phyloP scores from a whole-genome alignment of 2,797 vertebrate species.

The Astyanax mexicanus region DNA sequence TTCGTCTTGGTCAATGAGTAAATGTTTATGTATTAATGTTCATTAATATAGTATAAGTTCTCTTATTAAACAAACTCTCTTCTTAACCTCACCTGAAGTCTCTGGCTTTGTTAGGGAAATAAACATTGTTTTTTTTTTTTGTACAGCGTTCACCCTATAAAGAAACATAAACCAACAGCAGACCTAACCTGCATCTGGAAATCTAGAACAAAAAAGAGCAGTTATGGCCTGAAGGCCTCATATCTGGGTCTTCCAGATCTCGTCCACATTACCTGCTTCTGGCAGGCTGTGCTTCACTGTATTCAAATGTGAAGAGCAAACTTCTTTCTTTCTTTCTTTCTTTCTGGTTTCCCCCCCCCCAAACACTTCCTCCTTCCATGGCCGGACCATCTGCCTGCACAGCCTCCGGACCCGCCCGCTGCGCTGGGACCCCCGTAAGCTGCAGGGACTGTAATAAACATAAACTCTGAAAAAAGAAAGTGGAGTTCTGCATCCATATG shows the following conservation, averaged over 20 bases:
- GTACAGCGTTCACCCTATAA: too few species aligned
- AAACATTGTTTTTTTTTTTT: neutral
- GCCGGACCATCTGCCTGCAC: constrained; percentile 4
- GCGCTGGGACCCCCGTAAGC: constrained; percentile 24
- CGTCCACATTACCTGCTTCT: constrained; percentile 23
- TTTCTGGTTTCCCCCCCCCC: too few species aligned
- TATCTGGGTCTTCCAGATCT: constrained; percentile 24
- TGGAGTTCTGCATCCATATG: constrained; percentile 24
- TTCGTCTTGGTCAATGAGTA: too few species aligned
- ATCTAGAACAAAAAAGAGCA: neutral
- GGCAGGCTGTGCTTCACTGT: neutral
- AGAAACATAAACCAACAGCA: neutral
- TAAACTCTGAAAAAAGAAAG: too few species aligned
- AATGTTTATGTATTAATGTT: too few species aligned
- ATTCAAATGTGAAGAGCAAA: constrained; percentile 42
- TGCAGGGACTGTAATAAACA: constrained; percentile 31
- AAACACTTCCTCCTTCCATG: constrained; percentile 23
- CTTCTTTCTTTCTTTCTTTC: constrained; percentile 6
- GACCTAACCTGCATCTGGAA: neutral
- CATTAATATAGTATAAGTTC: too few species aligned
- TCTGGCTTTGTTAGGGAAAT: too few species aligned
- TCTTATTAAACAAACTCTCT: too few species aligned
- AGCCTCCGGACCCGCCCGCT: constrained; percentile 27
- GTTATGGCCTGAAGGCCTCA: constrained; percentile 25
- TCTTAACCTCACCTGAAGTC: too few species aligned